Conservation (phyloP, 2,113 vertebrate genomes). For the Furnarius figulus region DNA sequence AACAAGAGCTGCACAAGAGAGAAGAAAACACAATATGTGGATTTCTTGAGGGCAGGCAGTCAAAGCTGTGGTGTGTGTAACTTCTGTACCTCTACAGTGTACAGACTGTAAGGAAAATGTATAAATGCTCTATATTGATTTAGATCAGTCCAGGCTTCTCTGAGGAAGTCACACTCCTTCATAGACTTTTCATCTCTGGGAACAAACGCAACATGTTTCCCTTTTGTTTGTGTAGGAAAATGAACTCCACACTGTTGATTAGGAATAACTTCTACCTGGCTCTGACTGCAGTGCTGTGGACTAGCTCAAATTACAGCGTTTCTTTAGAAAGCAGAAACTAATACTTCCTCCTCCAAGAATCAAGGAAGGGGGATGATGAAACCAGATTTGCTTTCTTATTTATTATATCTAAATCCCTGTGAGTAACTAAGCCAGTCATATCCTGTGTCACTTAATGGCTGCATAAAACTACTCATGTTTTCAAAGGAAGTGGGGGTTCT, state of each 20-base stretch:
- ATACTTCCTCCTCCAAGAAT: background rate
- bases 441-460: constrained; percentile 28
- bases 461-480: background rate
- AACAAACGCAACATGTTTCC: background rate
- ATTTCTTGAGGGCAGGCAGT: background rate
- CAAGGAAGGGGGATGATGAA: background rate
- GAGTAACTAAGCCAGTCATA: constrained; percentile 48
- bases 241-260: background rate
- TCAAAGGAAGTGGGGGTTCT: background rate
- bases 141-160: background rate
- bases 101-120: background rate
- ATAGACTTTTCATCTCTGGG: background rate
- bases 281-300: background rate
- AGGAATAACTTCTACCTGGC: background rate
- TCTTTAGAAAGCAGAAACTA: background rate
- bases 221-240: background rate
- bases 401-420: background rate
- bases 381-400: constrained; percentile 10
- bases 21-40: background rate
- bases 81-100: background rate
- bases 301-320: background rate
- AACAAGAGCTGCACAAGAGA: background rate
- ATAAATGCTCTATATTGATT: background rate
- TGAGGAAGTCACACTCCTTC: background rate
- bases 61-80: background rate